Evolutionary conservation across 2,888 invertebrate species (phyloP).

Genomic region (Dicycla oo): DNA sequence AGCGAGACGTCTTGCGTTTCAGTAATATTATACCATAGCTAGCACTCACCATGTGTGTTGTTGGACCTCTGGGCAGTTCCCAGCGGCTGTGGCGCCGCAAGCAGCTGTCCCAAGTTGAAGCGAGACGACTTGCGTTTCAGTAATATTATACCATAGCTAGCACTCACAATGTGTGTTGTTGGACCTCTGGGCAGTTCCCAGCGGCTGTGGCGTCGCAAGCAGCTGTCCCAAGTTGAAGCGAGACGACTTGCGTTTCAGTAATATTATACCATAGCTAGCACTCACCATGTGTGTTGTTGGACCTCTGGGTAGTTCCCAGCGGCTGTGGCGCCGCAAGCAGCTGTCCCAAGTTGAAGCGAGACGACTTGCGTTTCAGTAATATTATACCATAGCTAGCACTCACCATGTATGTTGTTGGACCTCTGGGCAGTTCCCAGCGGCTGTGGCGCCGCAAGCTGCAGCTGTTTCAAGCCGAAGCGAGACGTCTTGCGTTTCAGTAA

Average conservation of each 20-base stretch:
- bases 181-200: conserved; percentile 58
- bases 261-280: too few relatives aligned
- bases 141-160: too few relatives aligned
- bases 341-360: conserved; percentile 97
- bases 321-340: conserved; percentile 88
- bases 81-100: conserved; percentile 79
- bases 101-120: conserved; percentile 96
- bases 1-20: conserved; percentile 97
- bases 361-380: conserved; percentile 97
- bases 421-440: conserved; percentile 64
- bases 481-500: conserved; percentile 98
- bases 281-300: conserved; percentile 69
- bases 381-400: too few relatives aligned
- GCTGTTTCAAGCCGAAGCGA: conserved; percentile 97
- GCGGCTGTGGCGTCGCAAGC: conserved; percentile 81
- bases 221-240: conserved; percentile 97
- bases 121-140: conserved; percentile 97
- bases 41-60: conserved; percentile 70
- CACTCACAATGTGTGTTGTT: conserved; percentile 70
- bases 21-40: too few relatives aligned
- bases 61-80: conserved; percentile 59
- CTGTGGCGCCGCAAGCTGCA: conserved; percentile 87
- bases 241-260: conserved; percentile 97
- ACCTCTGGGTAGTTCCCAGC: conserved; percentile 57
- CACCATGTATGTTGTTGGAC: conserved; percentile 68